Evolutionary conservation across 2,797 vertebrate species (phyloP).

Genomic region (Uromys caudimaculatus): DNA sequence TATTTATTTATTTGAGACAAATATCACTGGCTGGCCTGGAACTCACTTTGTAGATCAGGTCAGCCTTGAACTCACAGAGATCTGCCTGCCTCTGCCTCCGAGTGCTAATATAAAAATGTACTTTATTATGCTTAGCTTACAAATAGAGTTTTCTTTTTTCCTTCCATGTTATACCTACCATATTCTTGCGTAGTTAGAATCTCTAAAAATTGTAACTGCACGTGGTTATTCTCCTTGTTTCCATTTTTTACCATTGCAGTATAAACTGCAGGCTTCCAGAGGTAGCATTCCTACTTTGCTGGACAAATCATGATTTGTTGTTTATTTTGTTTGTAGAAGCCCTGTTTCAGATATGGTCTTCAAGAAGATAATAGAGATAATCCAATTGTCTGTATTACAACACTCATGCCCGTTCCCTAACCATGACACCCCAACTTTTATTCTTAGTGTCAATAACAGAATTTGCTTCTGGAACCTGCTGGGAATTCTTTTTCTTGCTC

Average conservation of each 20-base stretch:
- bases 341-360: neutral
- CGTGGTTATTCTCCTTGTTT: neutral
- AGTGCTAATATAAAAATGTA: neutral
- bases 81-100: neutral
- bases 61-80: neutral
- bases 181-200: slow-evolving; percentile 41
- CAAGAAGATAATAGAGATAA: neutral
- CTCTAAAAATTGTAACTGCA: slow-evolving; percentile 28
- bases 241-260: neutral
- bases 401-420: neutral
- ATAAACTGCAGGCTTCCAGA: slow-evolving; percentile 21
- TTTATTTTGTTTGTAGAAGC: slow-evolving; percentile 22
- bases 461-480: slow-evolving; percentile 5
- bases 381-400: neutral
- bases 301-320: slow-evolving; percentile 7
- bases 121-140: neutral
- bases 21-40: neutral
- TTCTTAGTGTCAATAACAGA: neutral
- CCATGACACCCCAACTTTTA: neutral
- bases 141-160: slow-evolving; percentile 54
- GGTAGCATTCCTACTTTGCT: neutral
- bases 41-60: neutral
- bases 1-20: neutral
- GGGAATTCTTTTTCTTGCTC: slow-evolving; percentile 3
- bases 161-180: neutral